Evolutionary conservation across 2,797 vertebrate genomes (phyloP).

Genomic region (Thalassophryne amazonica): DNA sequence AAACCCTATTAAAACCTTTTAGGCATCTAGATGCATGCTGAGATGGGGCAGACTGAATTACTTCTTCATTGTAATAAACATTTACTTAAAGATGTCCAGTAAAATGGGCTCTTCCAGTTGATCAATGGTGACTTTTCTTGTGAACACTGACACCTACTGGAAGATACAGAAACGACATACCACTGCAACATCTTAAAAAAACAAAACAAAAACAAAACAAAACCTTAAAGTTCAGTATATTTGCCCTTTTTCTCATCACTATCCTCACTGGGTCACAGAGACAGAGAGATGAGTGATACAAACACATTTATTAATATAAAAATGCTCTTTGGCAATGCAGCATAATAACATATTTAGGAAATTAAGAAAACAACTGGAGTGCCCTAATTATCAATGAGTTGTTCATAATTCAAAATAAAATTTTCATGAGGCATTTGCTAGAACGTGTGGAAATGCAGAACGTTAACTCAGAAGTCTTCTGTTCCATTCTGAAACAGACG

Average conservation of each 20-base stretch:
- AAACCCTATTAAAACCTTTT: no score
- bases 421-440: slow-evolving; percentile 32
- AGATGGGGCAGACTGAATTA: no score
- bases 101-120: no score
- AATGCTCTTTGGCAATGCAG: slow-evolving; percentile 59
- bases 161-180: not conserved
- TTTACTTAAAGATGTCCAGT: no score
- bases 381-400: slow-evolving; percentile 41
- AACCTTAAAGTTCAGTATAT: no score
- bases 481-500: slow-evolving; percentile 7
- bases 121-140: slow-evolving; percentile 14
- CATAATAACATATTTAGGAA: slow-evolving; percentile 55
- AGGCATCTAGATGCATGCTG: no score
- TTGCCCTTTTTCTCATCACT: no score
- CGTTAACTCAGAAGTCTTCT: slow-evolving; percentile 6
- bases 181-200: no score
- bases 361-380: slow-evolving; percentile 57
- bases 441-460: slow-evolving; percentile 4
- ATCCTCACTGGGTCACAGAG: no score
- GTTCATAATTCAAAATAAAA: slow-evolving; percentile 32
- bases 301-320: slow-evolving; percentile 73
- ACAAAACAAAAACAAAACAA: no score
- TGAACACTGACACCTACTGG: slow-evolving; percentile 59
- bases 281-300: slow-evolving; percentile 32
- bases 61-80: no score